Percentiles rank a stretch among this genome's conserved stretches.
These are phyloP conservation scores for Ceratoteleas bidentatus DNA, from an alignment of 1,140 invertebrate genomes.

Conservation along the genomic window DNA sequence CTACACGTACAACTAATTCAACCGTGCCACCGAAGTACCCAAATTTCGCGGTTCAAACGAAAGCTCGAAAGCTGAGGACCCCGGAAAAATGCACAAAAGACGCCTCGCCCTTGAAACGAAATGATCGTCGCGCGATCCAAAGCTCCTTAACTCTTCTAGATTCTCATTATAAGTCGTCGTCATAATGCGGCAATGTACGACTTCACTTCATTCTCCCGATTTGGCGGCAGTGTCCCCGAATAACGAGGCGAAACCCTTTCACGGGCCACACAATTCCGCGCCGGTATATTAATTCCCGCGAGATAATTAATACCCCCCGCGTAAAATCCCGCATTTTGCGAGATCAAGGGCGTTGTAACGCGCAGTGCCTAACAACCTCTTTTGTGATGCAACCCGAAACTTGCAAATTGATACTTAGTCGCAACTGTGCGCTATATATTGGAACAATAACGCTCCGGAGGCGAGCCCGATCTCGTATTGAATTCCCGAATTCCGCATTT, in stretches of 20 bases:
- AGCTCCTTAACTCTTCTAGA: conserved; percentile 19
- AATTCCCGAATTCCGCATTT: conserved; percentile 49
- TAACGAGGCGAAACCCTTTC: conserved; percentile 17
- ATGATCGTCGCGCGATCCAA: background rate
- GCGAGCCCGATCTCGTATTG: conserved; percentile 47
- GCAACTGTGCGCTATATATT: conserved; percentile 22
- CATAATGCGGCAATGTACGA: conserved; percentile 18
- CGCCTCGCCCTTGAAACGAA: conserved; percentile 1
- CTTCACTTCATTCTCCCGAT: conserved; percentile 10
- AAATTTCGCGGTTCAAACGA: too few species aligned
- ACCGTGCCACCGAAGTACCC: too few species aligned
- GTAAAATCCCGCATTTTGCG: conserved; percentile 34
- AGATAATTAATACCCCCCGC: conserved; percentile 40
- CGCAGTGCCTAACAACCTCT: conserved; percentile 40
- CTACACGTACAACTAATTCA: too few species aligned
- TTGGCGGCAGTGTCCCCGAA: conserved; percentile 2
- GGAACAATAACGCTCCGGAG: conserved; percentile 48
- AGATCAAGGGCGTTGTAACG: conserved; percentile 18
- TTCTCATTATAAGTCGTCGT: conserved; percentile 14
- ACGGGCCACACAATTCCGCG: background rate
- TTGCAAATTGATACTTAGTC: conserved; percentile 58
- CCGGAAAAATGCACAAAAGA: background rate
- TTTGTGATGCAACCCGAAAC: conserved; percentile 43
- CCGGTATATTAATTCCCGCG: conserved; percentile 10
- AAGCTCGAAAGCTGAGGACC: too few species aligned